Evolutionary conservation across 2,113 vertebrate genomes (phyloP), one percentile per base, ranked within the genome.

Genomic region (Hemicordylus capensis): DNA sequence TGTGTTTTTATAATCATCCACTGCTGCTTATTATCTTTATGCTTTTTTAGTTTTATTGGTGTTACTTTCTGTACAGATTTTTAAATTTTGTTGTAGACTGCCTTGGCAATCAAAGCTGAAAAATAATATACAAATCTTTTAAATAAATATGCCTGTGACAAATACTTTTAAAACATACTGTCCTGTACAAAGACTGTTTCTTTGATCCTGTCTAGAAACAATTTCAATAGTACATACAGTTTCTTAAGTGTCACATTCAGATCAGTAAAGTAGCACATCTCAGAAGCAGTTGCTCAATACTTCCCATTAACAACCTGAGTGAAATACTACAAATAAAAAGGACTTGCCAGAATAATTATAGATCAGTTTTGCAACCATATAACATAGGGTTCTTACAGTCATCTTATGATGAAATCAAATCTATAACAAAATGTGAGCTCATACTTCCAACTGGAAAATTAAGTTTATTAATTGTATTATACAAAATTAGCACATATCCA

Each of bases 361-460:
- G 4, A 9, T 11, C 2, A 73, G 4, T 82, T 81, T 72, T 72
- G 15, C 37, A 59, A 9, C 9, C 26, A 20, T 24, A 56, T 39
- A 64, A 26, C n/a, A 56, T 15, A 84, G 15, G 22, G 39, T 19
- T 15, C 22, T 56, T 39, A 66, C 22, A 66, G 59, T 42, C 59
- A 31, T 42, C 26, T 54, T 84, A 19, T 6, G 37, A 69, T 39
- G 58, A 84, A 75, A 7, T 64, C 12, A 64, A 34, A 20, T 83
- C 24, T 10, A 80, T 39, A 48, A 7, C 8, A 86, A 56, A 3
- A 74, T 63, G 9, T 0, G 44, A 11, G 80, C 78, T 31, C 74
- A n/a, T 87, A 83, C 15, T 59, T 54, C 54, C 80, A 17, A 15
- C 80, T 22, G 67, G 51, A 83, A 89, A 85, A 76, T 2, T 69